phyloP scores from a whole-genome alignment of 2,113 vertebrate species.

The Loxodonta africana region DNA sequence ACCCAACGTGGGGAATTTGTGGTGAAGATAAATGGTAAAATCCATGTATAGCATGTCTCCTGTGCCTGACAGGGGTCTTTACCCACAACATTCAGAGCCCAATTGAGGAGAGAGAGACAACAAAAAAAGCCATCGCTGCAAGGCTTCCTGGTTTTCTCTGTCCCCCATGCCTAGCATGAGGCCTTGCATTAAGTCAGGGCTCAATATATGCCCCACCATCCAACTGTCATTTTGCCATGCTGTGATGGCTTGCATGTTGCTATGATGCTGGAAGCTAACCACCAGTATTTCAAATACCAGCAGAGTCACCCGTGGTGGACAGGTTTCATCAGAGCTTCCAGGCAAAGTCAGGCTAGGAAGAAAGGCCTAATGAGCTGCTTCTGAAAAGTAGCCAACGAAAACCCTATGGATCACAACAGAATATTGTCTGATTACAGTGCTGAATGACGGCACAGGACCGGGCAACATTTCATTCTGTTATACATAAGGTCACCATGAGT shows the following conservation, averaged over 20 bases:
- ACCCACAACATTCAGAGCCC: background rate
- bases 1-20: background rate
- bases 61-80: background rate
- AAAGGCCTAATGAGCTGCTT: background rate
- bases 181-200: background rate
- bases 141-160: background rate
- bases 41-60: background rate
- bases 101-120: too few relatives aligned
- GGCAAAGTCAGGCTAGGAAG: background rate
- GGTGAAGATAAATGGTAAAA: background rate
- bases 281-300: background rate
- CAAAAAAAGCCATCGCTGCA: background rate
- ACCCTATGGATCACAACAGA: background rate
- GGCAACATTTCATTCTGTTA: background rate
- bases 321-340: background rate
- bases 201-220: background rate
- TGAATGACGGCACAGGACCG: background rate
- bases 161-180: fast-evolving
- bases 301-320: background rate
- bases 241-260: background rate
- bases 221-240: background rate
- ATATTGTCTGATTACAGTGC: background rate
- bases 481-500: background rate
- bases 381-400: background rate
- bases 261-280: background rate